phyloP scores from a whole-genome alignment of 1,140 invertebrate genomes.

The Drosophila serrata region DNA sequence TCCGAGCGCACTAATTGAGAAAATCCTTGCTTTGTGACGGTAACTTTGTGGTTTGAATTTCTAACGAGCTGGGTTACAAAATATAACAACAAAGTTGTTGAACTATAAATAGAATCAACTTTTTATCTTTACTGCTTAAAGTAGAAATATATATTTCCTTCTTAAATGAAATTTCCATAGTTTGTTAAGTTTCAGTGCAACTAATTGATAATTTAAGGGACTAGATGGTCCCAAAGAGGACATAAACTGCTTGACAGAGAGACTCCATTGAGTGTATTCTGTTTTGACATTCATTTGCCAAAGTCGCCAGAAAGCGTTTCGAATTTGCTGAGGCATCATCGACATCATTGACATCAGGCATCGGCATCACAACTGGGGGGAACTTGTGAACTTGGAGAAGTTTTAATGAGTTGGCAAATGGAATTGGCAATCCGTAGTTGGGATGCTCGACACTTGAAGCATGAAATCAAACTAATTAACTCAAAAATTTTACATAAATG shows the following conservation, averaged over 20 bases:
- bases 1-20: constrained; percentile 15
- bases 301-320: constrained; percentile 32
- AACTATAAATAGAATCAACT: no score
- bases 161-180: constrained; percentile 36
- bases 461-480: constrained; percentile 73
- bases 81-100: no score
- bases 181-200: constrained; percentile 21
- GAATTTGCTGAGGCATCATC: constrained; percentile 24
- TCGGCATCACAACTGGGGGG: constrained; percentile 1
- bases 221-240: constrained; percentile 4
- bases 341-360: background rate
- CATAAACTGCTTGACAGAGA: constrained; percentile 10
- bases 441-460: constrained; percentile 47
- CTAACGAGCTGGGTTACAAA: background rate
- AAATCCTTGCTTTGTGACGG: constrained; percentile 3
- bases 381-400: constrained; percentile 39
- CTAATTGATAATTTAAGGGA: constrained; percentile 24
- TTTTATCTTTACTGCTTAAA: no score
- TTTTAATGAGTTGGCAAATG: constrained; percentile 63
- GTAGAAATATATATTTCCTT: background rate
- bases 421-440: constrained; percentile 58
- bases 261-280: constrained; percentile 35
- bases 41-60: background rate
- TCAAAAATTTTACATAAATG: constrained; percentile 56
- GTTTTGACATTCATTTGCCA: constrained; percentile 41